Evolutionary conservation across 2,888 invertebrate species (phyloP).

Genomic region (Glyphotaelius pellucidus): DNA sequence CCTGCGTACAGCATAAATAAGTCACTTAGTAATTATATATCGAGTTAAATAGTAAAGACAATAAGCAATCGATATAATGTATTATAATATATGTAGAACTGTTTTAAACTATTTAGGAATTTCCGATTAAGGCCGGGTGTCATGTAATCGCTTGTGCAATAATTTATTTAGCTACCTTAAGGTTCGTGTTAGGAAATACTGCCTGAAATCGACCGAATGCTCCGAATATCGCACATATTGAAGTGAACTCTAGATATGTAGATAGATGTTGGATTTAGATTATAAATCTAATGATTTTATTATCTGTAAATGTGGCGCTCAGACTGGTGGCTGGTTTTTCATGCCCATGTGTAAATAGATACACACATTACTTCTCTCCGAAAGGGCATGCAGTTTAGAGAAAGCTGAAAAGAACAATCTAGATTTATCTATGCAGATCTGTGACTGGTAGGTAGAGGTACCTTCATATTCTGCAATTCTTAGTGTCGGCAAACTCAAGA

Average conservation of each 20-base stretch:
- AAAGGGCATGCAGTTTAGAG: neutral
- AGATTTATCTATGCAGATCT: neutral
- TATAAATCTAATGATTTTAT: neutral
- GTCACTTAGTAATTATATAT: neutral
- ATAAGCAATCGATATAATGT: neutral
- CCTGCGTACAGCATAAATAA: neutral
- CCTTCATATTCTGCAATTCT: neutral
- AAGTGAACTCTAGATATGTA: neutral
- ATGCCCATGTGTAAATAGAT: neutral
- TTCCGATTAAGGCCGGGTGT: conserved; percentile 14
- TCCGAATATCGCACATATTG: neutral
- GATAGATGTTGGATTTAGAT: neutral
- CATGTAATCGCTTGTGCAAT: neutral
- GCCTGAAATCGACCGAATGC: neutral
- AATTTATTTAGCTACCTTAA: neutral
- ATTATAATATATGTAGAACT: neutral
- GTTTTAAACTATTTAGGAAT: conserved; percentile 17
- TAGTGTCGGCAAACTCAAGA: neutral
- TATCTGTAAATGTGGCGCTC: neutral
- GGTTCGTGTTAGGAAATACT: conserved; percentile 2
- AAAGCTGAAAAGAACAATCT: neutral
- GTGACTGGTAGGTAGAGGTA: too few species aligned
- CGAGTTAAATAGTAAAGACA: neutral
- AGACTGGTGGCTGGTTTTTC: neutral
- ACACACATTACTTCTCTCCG: neutral